Conservation (phyloP, 2,113 vertebrate genomes). For the Atractosteus spatula region DNA sequence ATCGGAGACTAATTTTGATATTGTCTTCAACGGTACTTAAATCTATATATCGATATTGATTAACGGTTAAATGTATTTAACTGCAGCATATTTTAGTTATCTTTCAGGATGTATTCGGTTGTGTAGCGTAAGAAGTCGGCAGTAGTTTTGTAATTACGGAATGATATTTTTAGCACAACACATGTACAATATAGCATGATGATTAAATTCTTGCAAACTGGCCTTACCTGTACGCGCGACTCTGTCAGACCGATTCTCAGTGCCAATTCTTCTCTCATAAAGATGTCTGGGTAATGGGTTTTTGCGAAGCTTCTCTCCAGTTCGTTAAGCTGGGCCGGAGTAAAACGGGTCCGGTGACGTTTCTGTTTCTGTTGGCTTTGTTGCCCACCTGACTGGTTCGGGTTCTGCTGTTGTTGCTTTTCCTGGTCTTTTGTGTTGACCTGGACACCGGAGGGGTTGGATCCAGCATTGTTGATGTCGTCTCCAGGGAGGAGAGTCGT, state of each 20-base stretch:
- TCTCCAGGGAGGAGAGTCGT: slow-evolving; percentile 88
- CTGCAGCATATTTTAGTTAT: no score
- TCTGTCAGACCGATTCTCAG: slow-evolving; percentile 90
- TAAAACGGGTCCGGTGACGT: slow-evolving; percentile 93
- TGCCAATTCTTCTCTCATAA: slow-evolving; percentile 93
- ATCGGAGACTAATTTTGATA: no score
- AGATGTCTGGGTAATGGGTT: slow-evolving; percentile 95
- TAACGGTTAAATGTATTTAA: no score
- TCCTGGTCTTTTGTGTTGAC: slow-evolving; percentile 90
- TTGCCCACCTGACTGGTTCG: slow-evolving; percentile 67
- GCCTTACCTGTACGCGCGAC: slow-evolving; percentile 88
- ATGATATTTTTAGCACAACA: no score
- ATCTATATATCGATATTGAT: no score
- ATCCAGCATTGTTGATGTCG: slow-evolving; percentile 86
- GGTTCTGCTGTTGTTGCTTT: slow-evolving; percentile 78
- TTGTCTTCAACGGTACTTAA: no score
- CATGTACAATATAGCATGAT: no score
- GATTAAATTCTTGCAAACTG: not conserved
- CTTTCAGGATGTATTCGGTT: no score
- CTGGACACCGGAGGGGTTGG: slow-evolving; percentile 80
- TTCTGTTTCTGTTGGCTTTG: slow-evolving; percentile 90
- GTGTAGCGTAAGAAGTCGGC: no score
- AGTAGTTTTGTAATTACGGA: no score
- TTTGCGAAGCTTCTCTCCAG: slow-evolving; percentile 95
- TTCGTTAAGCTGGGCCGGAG: slow-evolving; percentile 91